A percentile compares a stretch with the other conserved stretches of the same genome.
These are phyloP conservation scores for Drosophila bocqueti DNA, from an alignment of 1,140 invertebrate genomes.

Conservation along the genomic window DNA sequence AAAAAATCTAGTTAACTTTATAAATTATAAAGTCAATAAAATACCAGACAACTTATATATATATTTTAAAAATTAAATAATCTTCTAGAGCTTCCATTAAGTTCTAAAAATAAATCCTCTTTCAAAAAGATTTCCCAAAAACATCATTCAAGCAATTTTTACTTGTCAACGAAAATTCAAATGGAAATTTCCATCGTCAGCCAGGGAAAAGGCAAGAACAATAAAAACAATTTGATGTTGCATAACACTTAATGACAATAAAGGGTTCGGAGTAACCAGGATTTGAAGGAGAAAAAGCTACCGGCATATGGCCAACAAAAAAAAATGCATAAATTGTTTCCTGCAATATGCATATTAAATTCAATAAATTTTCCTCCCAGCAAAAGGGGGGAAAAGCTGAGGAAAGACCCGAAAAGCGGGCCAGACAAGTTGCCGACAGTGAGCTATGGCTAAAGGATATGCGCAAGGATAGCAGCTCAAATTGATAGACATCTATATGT, in stretches of 20 bases:
- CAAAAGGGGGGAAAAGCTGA: constrained; percentile 4
- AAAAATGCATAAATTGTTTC: constrained; percentile 68
- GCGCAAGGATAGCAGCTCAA: constrained; percentile 54
- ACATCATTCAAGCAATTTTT: constrained; percentile 3
- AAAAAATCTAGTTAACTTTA: neutral
- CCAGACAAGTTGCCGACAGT: constrained; percentile 56
- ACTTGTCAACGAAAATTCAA: constrained; percentile 24
- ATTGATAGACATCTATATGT: constrained; percentile 58
- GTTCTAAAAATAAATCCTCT: neutral
- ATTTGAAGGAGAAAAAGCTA: constrained; percentile 16
- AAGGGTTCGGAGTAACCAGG: neutral
- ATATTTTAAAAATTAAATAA: neutral
- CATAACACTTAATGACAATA: constrained; percentile 63
- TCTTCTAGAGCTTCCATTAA: neutral
- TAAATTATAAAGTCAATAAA: neutral
- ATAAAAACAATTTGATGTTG: constrained; percentile 41
- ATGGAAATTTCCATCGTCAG: constrained; percentile 41
- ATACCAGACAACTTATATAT: no score
- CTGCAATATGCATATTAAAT: constrained; percentile 81
- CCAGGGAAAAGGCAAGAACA: constrained; percentile 17
- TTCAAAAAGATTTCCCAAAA: neutral
- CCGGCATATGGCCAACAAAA: constrained; percentile 28
- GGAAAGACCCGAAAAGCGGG: constrained; percentile 4
- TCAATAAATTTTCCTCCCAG: constrained; percentile 69
- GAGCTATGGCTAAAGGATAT: constrained; percentile 57